These are phyloP conservation scores for Oasisia sp. DNA, from an alignment of 2,888 invertebrate genomes.

Conservation along the genomic window DNA sequence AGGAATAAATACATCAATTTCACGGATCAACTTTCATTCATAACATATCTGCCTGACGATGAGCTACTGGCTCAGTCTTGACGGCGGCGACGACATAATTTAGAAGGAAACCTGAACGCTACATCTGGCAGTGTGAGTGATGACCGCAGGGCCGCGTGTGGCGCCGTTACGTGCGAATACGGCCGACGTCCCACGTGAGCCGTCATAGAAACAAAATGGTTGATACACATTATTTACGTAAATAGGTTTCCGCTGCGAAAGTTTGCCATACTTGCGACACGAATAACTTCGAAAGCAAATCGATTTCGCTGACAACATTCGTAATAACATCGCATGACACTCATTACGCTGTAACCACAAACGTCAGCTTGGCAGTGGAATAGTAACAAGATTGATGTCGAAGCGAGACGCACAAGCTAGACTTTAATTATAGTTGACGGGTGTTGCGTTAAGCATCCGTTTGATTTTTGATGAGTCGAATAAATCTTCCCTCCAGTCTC, in stretches of 20 bases:
- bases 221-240: background rate
- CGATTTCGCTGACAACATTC: background rate
- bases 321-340: background rate
- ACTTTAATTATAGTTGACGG: slow-evolving; percentile 1
- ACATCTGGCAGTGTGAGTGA: background rate
- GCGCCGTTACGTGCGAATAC: background rate
- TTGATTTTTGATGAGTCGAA: background rate
- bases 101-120: too few relatives aligned
- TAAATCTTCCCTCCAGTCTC: background rate
- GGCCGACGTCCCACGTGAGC: background rate
- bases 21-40: too few relatives aligned
- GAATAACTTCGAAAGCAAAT: slow-evolving; percentile 2
- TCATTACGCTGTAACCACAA: too few relatives aligned
- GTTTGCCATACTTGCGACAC: background rate
- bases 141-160: background rate
- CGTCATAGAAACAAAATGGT: background rate
- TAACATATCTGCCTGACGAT: too few relatives aligned
- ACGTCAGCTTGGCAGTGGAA: background rate
- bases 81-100: too few relatives aligned
- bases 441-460: background rate
- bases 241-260: background rate
- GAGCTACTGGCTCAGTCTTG: too few relatives aligned
- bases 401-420: background rate
- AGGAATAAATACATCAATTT: too few relatives aligned
- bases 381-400: background rate